Evolutionary conservation across 2,113 vertebrate species (phyloP).

Genomic region (Carassius gibelio): DNA sequence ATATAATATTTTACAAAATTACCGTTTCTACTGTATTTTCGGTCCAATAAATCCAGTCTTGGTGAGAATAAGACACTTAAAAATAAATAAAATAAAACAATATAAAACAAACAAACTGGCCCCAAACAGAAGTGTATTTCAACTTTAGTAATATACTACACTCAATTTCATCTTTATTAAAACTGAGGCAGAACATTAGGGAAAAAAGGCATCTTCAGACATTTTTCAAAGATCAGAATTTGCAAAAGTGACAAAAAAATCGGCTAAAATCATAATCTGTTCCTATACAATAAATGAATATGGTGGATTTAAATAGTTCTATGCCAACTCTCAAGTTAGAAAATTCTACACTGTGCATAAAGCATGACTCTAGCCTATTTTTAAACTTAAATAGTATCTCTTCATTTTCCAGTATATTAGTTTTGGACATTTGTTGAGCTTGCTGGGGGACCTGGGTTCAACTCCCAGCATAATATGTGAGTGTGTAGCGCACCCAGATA

Average conservation of each 20-base stretch:
- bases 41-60: too few relatives aligned
- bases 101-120: too few relatives aligned
- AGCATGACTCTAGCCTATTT: background rate
- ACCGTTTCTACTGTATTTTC: too few relatives aligned
- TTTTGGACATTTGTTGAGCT: background rate
- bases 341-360: background rate
- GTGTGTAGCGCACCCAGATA: background rate
- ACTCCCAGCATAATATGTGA: conserved; percentile 10
- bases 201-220: background rate
- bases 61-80: too few relatives aligned
- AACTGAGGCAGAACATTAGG: background rate
- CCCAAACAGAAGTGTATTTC: too few relatives aligned
- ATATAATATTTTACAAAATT: too few relatives aligned
- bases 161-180: background rate
- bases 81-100: too few relatives aligned
- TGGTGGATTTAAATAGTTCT: background rate
- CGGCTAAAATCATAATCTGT: background rate
- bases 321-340: background rate
- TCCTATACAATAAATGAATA: background rate
- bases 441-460: background rate
- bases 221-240: background rate
- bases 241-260: background rate
- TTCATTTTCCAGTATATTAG: background rate
- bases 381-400: background rate
- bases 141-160: too few relatives aligned